phyloP scores from a whole-genome alignment of 2,797 vertebrate genomes.

The Alauda arvensis region DNA sequence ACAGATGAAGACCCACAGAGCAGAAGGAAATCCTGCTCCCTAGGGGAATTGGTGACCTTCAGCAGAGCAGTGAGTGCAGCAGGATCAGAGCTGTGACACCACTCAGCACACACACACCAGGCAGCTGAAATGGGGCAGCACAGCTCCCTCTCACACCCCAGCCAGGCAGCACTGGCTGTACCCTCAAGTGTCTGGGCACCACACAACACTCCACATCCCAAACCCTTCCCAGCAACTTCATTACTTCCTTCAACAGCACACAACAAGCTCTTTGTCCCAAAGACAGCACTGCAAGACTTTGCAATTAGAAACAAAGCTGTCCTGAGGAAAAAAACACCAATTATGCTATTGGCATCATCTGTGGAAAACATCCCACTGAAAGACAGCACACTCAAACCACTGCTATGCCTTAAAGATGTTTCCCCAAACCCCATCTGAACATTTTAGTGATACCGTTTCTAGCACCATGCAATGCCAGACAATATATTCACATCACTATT shows the following conservation, averaged over 20 bases:
- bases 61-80: neutral
- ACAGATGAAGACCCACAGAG: neutral
- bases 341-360: neutral
- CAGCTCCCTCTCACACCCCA: accelerated
- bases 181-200: neutral
- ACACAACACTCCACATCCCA: neutral
- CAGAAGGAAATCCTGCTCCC: neutral
- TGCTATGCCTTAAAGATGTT: neutral
- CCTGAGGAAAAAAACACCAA: neutral
- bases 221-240: neutral
- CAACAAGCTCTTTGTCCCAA: neutral
- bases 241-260: neutral
- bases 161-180: accelerated
- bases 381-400: neutral
- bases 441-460: neutral
- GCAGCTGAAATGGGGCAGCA: neutral
- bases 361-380: neutral
- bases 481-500: neutral
- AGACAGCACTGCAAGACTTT: accelerated
- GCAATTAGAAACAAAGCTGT: neutral
- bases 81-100: neutral
- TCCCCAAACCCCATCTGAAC: neutral
- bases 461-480: neutral
- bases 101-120: neutral
- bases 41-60: neutral